Conservation (phyloP, 2,797 vertebrate genomes). For the Pseudochromis fuscus region DNA sequence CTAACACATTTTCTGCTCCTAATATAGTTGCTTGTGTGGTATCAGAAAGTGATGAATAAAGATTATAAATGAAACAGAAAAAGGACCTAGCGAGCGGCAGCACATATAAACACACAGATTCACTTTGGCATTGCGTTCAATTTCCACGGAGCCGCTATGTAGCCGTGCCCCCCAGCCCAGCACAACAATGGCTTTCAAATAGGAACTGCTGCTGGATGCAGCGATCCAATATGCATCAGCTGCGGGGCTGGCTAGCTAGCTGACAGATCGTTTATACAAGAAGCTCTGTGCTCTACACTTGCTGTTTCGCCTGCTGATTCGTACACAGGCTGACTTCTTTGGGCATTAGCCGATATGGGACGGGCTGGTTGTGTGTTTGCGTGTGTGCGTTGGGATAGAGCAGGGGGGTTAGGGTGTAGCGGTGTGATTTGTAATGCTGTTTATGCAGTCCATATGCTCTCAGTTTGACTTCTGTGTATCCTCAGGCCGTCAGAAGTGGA, state of each 20-base stretch:
- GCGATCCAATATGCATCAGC: constrained; percentile 64
- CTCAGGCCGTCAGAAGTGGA: constrained; percentile 58
- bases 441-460: constrained; percentile 78
- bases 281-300: constrained; percentile 39
- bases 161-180: constrained; percentile 34
- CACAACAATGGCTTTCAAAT: constrained; percentile 44
- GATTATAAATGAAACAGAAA: constrained; percentile 24
- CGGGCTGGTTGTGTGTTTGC: constrained; percentile 17
- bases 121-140: constrained; percentile 34
- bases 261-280: constrained; percentile 71
- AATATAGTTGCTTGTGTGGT: neutral
- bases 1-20: constrained; percentile 2
- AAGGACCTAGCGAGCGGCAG: constrained; percentile 4
- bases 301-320: constrained; percentile 65
- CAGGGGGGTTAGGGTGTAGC: constrained; percentile 12
- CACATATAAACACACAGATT: constrained; percentile 43
- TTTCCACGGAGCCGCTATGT: constrained; percentile 51
- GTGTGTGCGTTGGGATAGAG: constrained; percentile 6
- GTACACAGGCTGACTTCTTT: constrained; percentile 54
- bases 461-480: constrained; percentile 68
- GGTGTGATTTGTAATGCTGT: constrained; percentile 74
- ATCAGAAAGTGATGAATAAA: constrained; percentile 25
- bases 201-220: constrained; percentile 53
- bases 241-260: constrained; percentile 50
- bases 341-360: constrained; percentile 38